Evolutionary conservation across 2,113 vertebrate species (phyloP).

Genomic region (Xenopus laevis): DNA sequence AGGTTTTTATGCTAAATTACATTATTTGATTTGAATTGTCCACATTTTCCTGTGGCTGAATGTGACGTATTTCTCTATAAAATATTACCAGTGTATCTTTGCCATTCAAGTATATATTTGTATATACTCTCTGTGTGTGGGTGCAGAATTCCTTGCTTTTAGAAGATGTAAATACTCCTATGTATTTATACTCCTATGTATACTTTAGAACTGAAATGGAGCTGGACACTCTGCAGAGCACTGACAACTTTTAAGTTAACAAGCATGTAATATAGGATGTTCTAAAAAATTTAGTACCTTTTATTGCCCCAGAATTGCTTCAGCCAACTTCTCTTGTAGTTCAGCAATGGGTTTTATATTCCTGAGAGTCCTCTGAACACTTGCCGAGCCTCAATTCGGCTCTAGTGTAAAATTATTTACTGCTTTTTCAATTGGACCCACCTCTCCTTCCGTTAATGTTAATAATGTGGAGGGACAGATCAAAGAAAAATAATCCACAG

Average conservation of each 20-base stretch:
- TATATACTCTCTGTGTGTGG: too few relatives aligned
- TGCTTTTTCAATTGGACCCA: slow-evolving; percentile 53
- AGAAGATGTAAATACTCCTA: too few relatives aligned
- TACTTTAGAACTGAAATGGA: neutral
- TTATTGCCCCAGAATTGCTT: neutral
- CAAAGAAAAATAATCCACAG: slow-evolving; percentile 52
- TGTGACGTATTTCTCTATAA: too few relatives aligned
- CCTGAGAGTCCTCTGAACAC: slow-evolving; percentile 10
- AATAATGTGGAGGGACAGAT: slow-evolving; percentile 58
- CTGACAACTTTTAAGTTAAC: neutral
- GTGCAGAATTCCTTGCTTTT: too few relatives aligned
- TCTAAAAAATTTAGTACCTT: neutral
- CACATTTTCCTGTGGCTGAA: too few relatives aligned
- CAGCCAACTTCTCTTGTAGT: neutral
- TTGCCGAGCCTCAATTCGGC: slow-evolving; percentile 49
- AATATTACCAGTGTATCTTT: too few relatives aligned
- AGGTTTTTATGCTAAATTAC: too few relatives aligned
- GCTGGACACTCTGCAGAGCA: neutral
- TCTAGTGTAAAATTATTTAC: slow-evolving; percentile 57
- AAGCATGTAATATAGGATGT: neutral
- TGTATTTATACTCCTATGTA: too few relatives aligned
- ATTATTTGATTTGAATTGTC: too few relatives aligned
- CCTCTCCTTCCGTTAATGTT: slow-evolving; percentile 54
- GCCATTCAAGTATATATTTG: too few relatives aligned
- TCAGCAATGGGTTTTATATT: slow-evolving; percentile 19